These are phyloP conservation scores for Eulemur rufifrons DNA, from an alignment of 2,113 vertebrate genomes.

Conservation along the genomic window DNA sequence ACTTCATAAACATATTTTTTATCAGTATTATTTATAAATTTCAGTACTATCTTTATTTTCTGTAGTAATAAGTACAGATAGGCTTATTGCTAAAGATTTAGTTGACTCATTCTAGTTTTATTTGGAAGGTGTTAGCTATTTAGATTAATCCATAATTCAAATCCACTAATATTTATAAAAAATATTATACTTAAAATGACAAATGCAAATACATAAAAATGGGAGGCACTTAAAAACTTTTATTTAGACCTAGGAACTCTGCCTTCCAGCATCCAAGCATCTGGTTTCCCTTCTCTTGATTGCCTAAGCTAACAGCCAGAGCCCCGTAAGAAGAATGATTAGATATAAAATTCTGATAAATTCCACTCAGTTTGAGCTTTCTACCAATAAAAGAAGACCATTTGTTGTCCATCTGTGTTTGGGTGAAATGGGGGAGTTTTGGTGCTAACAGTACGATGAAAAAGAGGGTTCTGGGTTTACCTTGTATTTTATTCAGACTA, in stretches of 20 bases:
- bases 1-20: not conserved
- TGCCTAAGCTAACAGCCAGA: constrained; percentile 3
- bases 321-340: not conserved
- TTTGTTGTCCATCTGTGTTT: constrained; percentile 25
- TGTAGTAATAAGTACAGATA: not conserved
- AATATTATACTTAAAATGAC: not conserved
- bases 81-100: not conserved
- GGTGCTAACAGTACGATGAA: not conserved
- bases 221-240: not conserved
- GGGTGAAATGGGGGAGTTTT: not conserved
- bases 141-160: constrained; percentile 31
- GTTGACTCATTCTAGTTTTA: not conserved
- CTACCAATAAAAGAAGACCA: not conserved
- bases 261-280: not conserved
- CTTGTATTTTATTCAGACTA: not conserved
- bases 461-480: not conserved
- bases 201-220: not conserved
- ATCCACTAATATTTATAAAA: not conserved
- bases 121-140: not conserved
- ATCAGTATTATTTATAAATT: constrained; percentile 19
- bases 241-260: not conserved
- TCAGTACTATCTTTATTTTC: not conserved
- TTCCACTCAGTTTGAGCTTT: not conserved
- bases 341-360: not conserved
- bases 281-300: not conserved